Percentiles rank a stretch among this genome's conserved stretches.
These are phyloP conservation scores for Romanogobio albipinnatus DNA, from an alignment of 2,113 vertebrate genomes.

Conservation along the genomic window DNA sequence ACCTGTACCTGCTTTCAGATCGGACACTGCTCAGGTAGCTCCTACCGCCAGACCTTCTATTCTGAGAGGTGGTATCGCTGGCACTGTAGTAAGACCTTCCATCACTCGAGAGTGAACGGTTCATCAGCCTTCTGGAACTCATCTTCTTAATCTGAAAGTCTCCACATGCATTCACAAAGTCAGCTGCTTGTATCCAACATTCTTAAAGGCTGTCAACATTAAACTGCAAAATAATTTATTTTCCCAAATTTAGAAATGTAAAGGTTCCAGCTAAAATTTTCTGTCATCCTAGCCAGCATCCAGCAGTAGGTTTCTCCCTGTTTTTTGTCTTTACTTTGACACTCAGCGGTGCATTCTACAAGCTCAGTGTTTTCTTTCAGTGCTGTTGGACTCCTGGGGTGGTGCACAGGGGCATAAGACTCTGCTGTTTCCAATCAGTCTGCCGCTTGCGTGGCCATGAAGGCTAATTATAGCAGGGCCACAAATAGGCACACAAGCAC, in stretches of 20 bases:
- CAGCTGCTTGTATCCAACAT: background rate
- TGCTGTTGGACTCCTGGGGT: conserved; percentile 64
- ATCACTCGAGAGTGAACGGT: conserved; percentile 68
- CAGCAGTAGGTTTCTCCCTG: conserved; percentile 28
- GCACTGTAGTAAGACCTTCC: conserved; percentile 64
- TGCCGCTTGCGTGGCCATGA: conserved; percentile 71
- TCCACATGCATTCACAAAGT: conserved; percentile 16
- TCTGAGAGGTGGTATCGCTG: conserved; percentile 62
- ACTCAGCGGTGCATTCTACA: background rate
- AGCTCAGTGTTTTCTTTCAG: conserved; percentile 58
- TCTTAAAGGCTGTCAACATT: background rate
- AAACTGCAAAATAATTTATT: background rate
- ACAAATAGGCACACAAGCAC: conserved; percentile 76
- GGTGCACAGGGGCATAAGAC: conserved; percentile 66
- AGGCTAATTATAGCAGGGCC: conserved; percentile 77
- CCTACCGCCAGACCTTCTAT: conserved; percentile 72
- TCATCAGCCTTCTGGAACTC: conserved; percentile 78
- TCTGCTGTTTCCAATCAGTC: conserved; percentile 77
- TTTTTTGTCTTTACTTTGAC: background rate
- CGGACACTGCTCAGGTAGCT: conserved; percentile 86
- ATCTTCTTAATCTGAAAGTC: conserved; percentile 67
- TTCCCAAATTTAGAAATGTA: background rate
- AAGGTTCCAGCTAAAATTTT: background rate
- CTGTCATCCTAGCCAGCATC: conserved; percentile 14
- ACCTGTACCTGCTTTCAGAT: conserved; percentile 84